Evolutionary conservation across 2,113 vertebrate genomes (phyloP), one percentile per base, ranked within the genome.

Genomic region (Paracanthobrama guichenoti): DNA sequence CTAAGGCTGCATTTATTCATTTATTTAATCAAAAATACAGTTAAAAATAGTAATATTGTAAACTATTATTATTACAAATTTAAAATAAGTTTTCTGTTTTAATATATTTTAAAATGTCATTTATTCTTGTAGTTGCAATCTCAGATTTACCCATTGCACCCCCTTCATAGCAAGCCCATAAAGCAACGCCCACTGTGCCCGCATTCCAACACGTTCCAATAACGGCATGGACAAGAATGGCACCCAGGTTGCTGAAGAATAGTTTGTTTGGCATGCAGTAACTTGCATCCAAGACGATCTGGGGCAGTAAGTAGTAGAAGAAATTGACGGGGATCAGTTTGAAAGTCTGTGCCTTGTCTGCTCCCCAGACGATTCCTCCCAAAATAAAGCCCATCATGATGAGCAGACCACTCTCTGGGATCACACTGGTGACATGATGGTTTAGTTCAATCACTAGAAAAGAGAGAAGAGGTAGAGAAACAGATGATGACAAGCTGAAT

Each of bases 221-320:
- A 66, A 99, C 90, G 0, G 98, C 98, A 3, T 97, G 96, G 42
- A 96, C 60, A 79, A 99, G 91, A 87, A 99, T 99, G 88, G 94
- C 95, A 2, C 98, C 98, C 90, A 99, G 87, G 91, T 99, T 99
- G 74, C 95, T 94, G 62, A 99, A 99, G 91, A 99, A 98, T 42
- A 98, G 92, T 82, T 97, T 95, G 89, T 98, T 99, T 67, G 98
- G 98, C 97, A 99, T 99, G 88, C 95, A 95, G 93, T 99, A 99
- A 78, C 98, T 97, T 0, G 98, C 93, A 9, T 99, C 98, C 90
- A 99, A 92, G 90, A 99, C 96, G 83, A 98, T 95, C 86, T 96
- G 97, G 0, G 98, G 98, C 90, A 99, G 89, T 91, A 99, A 92
- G 88, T 95, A 99, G 90, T 94, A 98, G 93, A 99, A 99, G 94